Conservation (phyloP, 2,888 invertebrate species). For the Belgica antarctica region DNA sequence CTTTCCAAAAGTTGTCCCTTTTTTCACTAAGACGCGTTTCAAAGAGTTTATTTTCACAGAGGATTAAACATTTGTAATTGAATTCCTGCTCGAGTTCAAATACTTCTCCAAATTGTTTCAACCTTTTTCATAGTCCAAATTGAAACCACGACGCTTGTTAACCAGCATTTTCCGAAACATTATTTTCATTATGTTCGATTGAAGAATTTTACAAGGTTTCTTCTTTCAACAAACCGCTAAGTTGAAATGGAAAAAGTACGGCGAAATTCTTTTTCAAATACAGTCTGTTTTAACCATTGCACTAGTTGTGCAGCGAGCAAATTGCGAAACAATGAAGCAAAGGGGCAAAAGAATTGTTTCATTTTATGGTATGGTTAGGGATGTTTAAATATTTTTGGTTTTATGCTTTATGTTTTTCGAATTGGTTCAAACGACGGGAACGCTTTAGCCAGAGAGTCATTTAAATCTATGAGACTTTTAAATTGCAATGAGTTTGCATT, state of each 20-base stretch:
- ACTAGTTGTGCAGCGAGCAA: not conserved
- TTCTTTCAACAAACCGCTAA: too few species aligned
- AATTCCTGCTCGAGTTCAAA: not conserved
- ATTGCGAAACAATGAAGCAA: not conserved
- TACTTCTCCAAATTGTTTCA: constrained; percentile 13
- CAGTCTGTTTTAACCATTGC: not conserved
- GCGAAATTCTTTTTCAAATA: too few species aligned
- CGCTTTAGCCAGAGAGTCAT: too few species aligned
- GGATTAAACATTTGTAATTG: not conserved
- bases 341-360: not conserved
- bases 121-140: not conserved
- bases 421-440: too few species aligned
- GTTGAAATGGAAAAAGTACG: too few species aligned
- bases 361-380: not conserved
- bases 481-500: too few species aligned
- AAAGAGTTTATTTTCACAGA: not conserved
- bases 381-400: not conserved
- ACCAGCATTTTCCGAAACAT: not conserved
- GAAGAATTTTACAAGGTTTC: not conserved
- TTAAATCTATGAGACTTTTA: too few species aligned
- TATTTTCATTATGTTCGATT: not conserved
- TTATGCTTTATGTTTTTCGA: too few species aligned
- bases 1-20: not conserved
- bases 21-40: not conserved
- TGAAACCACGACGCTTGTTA: not conserved